Evolutionary conservation across 2,113 vertebrate genomes (phyloP).

Genomic region (Delphinus delphis): DNA sequence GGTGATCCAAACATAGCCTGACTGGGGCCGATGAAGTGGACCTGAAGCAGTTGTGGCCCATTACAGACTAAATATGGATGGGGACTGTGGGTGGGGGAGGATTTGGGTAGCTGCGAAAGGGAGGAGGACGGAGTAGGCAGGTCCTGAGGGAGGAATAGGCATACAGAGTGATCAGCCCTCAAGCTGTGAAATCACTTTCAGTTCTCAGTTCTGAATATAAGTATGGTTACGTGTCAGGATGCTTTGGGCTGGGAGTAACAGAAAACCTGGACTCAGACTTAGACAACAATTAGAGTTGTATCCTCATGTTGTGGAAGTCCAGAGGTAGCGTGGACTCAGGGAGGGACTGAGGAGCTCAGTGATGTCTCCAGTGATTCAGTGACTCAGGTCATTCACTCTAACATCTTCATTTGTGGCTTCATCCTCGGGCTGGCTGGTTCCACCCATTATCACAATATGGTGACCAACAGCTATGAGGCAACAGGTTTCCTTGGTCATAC

Average conservation of each 20-base stretch:
- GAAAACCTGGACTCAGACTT: neutral
- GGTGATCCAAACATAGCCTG: no score
- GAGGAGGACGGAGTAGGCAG: rapidly evolving
- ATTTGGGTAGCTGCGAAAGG: rapidly evolving
- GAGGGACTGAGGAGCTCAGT: neutral
- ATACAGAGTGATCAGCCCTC: neutral
- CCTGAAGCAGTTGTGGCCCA: neutral
- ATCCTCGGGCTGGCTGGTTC: neutral
- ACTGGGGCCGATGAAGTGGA: neutral
- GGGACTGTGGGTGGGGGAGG: neutral
- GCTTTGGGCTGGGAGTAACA: neutral
- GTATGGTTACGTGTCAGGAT: neutral
- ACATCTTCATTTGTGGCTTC: neutral
- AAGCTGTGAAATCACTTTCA: neutral
- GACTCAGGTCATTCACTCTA: neutral
- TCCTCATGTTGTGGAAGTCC: no score
- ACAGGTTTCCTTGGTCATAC: neutral
- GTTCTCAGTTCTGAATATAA: neutral
- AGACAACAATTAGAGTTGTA: neutral
- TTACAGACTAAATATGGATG: neutral
- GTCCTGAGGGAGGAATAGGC: neutral
- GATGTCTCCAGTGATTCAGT: neutral
- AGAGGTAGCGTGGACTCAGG: neutral
- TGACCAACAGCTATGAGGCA: neutral
- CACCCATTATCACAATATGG: neutral